Conservation (phyloP, 1,140 invertebrate species). For the Cyphomyrmex costatus region DNA sequence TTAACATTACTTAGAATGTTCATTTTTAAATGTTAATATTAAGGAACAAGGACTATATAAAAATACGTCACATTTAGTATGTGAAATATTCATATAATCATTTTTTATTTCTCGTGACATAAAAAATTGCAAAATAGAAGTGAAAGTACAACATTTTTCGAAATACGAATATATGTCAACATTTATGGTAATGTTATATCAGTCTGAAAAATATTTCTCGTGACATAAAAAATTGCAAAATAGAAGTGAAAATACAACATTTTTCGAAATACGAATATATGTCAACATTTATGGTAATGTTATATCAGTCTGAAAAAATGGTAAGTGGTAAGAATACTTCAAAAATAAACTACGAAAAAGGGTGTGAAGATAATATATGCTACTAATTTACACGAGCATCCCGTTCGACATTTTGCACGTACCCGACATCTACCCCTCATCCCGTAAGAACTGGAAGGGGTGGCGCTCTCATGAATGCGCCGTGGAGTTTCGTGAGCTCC, state of each 20-base stretch:
- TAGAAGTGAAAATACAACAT: neutral
- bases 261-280: neutral
- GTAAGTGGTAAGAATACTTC: neutral
- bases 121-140: neutral
- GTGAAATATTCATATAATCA: neutral
- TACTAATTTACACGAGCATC: constrained; percentile 76
- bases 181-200: neutral
- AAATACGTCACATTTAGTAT: neutral
- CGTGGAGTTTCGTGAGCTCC: constrained; percentile 80
- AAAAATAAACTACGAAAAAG: neutral
- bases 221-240: neutral
- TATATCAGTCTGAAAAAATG: neutral
- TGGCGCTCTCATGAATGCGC: constrained; percentile 75
- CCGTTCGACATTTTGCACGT: constrained; percentile 51
- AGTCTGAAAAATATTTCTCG: neutral
- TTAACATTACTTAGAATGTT: neutral
- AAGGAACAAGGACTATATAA: neutral
- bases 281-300: neutral
- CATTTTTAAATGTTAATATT: neutral
- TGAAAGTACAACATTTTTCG: neutral
- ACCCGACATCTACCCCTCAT: constrained; percentile 29
- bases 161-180: neutral
- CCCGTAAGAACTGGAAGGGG: constrained; percentile 45
- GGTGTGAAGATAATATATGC: constrained; percentile 78
- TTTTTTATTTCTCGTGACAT: neutral